Conservation (phyloP, 2,797 vertebrate species). For the Lepus oiostolus region DNA sequence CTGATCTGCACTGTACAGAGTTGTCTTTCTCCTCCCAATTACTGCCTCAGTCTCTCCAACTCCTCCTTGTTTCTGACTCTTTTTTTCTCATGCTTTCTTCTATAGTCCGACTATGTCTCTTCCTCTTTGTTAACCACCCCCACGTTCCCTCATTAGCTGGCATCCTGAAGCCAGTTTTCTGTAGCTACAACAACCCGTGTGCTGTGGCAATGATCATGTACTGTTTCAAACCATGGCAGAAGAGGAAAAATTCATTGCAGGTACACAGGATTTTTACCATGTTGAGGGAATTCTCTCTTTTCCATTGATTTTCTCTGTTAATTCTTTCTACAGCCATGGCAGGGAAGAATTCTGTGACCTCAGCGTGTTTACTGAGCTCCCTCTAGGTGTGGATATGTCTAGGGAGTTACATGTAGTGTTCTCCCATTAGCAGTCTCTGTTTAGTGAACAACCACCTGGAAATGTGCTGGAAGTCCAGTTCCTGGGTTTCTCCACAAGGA, state of each 20-base stretch:
- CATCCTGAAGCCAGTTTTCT: neutral
- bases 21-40: neutral
- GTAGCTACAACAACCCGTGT: neutral
- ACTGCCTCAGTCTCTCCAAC: neutral
- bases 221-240: neutral
- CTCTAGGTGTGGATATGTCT: neutral
- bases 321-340: neutral
- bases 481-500: accelerated
- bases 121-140: neutral
- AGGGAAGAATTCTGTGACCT: neutral
- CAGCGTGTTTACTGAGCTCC: neutral
- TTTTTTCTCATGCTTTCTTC: neutral
- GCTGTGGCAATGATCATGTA: accelerated
- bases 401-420: neutral
- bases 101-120: neutral
- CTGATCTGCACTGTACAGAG: neutral
- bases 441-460: neutral
- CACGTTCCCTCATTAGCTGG: neutral
- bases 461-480: neutral
- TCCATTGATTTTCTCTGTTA: neutral
- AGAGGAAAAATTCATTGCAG: neutral
- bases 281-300: neutral
- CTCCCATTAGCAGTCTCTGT: neutral
- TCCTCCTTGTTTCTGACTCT: neutral
- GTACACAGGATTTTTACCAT: neutral